Percentiles rank a stretch among this genome's conserved stretches.
phyloP scores from a whole-genome alignment of 1,140 invertebrate genomes.

The Tetranychus cinnabarinus region DNA sequence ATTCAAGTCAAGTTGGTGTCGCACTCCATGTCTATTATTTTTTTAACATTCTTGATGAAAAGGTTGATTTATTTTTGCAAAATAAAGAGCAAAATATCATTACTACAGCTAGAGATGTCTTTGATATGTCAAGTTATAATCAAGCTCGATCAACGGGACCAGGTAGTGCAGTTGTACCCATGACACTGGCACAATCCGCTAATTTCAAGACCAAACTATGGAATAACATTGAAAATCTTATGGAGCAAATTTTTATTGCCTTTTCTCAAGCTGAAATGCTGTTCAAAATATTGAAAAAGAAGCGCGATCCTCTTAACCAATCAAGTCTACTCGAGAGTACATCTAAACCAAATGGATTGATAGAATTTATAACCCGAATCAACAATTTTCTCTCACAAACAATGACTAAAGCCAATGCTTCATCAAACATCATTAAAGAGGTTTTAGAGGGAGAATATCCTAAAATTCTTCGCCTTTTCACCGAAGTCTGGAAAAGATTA shows the following conservation, averaged over 20 bases:
- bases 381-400: slow-evolving; percentile 10
- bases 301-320: slow-evolving; percentile 28
- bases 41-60: slow-evolving; percentile 31
- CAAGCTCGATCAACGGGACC: slow-evolving; percentile 23
- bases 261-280: slow-evolving; percentile 33
- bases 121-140: not conserved
- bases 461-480: slow-evolving; percentile 43
- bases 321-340: slow-evolving; percentile 26
- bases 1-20: slow-evolving; percentile 35
- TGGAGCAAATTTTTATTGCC: slow-evolving; percentile 38
- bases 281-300: slow-evolving; percentile 27
- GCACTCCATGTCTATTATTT: slow-evolving; percentile 47
- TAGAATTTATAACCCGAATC: slow-evolving; percentile 14
- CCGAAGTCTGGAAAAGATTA: slow-evolving; percentile 35
- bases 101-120: not conserved
- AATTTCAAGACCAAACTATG: slow-evolving; percentile 46
- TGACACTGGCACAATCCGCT: slow-evolving; percentile 33
- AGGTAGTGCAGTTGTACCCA: slow-evolving; percentile 37
- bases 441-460: slow-evolving; percentile 69
- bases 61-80: slow-evolving; percentile 26
- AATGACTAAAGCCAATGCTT: slow-evolving; percentile 13
- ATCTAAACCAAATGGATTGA: slow-evolving; percentile 1
- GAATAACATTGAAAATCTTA: slow-evolving; percentile 48
- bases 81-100: not conserved
- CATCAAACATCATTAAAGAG: slow-evolving; percentile 48